phyloP scores from a whole-genome alignment of 2,888 invertebrate genomes.

The Drosophila meridionalis region DNA sequence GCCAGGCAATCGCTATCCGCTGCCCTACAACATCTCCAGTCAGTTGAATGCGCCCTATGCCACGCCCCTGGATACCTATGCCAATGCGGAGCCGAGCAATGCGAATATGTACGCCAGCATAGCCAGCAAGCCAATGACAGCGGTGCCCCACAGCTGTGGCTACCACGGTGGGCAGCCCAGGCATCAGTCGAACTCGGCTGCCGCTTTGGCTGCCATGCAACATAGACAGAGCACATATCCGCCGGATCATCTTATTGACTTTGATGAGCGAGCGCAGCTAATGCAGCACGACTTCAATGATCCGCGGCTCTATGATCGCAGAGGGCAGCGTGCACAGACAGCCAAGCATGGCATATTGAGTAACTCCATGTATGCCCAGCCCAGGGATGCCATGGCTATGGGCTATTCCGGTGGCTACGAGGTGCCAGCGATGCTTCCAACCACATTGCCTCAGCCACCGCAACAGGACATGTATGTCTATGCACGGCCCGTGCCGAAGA shows the following conservation, averaged over 20 bases:
- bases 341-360: constrained; percentile 19
- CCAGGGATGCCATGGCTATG: constrained; percentile 46
- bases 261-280: constrained; percentile 81
- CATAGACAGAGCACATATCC: constrained; percentile 79
- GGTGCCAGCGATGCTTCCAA: constrained; percentile 52
- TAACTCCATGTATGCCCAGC: constrained; percentile 52
- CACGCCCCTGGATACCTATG: constrained; percentile 59
- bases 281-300: constrained; percentile 77
- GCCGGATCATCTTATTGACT: constrained; percentile 83
- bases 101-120: constrained; percentile 70
- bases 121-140: constrained; percentile 56
- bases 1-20: constrained; percentile 84
- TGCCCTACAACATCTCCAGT: constrained; percentile 84
- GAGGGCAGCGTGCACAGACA: constrained; percentile 25
- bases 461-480: constrained; percentile 77
- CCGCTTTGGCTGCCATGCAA: constrained; percentile 49
- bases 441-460: constrained; percentile 48
- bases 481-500: constrained; percentile 74
- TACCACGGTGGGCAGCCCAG: constrained; percentile 51
- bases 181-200: constrained; percentile 14
- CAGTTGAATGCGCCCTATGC: constrained; percentile 81
- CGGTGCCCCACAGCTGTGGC: constrained; percentile 68
- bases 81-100: constrained; percentile 56
- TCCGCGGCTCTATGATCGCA: constrained; percentile 59
- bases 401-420: constrained; percentile 51